Conservation (phyloP, 2,113 vertebrate species). For the Indicator maculatus region DNA sequence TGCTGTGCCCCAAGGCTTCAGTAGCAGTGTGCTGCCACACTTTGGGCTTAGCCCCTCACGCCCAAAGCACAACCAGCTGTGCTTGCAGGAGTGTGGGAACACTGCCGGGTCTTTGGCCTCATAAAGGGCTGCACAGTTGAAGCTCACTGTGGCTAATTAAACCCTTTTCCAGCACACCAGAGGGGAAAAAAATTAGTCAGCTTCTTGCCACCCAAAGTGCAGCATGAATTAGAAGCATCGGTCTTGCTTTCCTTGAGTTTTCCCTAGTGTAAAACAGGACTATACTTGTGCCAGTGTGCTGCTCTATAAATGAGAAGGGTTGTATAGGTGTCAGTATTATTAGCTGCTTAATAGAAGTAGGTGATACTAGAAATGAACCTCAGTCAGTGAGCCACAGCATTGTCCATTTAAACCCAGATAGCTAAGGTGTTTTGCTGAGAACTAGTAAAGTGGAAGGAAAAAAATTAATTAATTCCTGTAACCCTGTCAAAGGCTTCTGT, state of each 20-base stretch:
- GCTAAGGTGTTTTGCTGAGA: background rate
- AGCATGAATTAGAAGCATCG: background rate
- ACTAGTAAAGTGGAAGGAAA: background rate
- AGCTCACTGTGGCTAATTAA: constrained; percentile 25
- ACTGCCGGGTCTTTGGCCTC: background rate
- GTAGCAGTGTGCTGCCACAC: background rate
- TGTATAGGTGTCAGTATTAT: constrained; percentile 12
- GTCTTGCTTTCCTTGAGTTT: background rate
- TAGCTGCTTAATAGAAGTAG: constrained; percentile 28
- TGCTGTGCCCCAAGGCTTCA: background rate
- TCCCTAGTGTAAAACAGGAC: background rate
- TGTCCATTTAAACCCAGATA: background rate
- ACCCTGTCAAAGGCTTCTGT: background rate
- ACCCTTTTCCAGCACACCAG: constrained; percentile 15
- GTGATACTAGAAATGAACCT: background rate
- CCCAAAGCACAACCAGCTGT: background rate
- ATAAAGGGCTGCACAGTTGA: background rate
- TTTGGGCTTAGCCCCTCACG: background rate
- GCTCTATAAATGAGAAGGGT: constrained; percentile 11
- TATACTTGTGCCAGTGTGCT: background rate
- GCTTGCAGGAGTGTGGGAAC: background rate
- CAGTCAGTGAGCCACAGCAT: background rate
- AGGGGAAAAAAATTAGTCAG: background rate
- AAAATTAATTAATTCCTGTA: background rate
- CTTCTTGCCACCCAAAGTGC: constrained; percentile 48